Conservation (phyloP, 2,888 invertebrate genomes). For the Liopterus haemorrhoidalis region DNA sequence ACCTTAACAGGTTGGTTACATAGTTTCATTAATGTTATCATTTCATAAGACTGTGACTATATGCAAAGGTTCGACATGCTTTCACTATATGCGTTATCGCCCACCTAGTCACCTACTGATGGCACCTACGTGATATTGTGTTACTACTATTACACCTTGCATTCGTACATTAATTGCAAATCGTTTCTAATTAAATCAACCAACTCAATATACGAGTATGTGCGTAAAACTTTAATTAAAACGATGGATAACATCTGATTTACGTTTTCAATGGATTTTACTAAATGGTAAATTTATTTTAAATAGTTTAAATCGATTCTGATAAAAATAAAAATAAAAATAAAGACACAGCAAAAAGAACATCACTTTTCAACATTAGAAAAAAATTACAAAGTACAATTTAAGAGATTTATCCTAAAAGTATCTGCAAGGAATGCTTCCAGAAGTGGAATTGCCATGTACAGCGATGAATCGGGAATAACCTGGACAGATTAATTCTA, state of each 20-base stretch:
- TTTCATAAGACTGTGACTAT: constrained; percentile 22
- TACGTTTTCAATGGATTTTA: not conserved
- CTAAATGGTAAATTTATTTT: no score
- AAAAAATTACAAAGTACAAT: no score
- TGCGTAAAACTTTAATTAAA: not conserved
- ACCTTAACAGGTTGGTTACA: constrained; percentile 13
- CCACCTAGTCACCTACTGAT: constrained; percentile 17
- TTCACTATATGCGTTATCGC: constrained; percentile 20
- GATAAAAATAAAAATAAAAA: no score
- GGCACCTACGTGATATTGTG: constrained; percentile 13
- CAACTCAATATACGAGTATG: not conserved
- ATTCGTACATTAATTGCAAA: not conserved
- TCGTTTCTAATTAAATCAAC: constrained; percentile 2
- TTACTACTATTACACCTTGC: not conserved
- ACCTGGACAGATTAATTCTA: no score
- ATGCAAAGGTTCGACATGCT: constrained; percentile 21
- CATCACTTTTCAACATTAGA: no score
- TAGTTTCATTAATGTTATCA: constrained; percentile 19
- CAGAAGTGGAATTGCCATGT: no score
- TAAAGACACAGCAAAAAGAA: no score
- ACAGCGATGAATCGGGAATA: no score
- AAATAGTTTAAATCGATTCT: no score
- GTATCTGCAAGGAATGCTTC: no score
- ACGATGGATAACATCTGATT: not conserved
- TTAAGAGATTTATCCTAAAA: no score